Evolutionary conservation across 23 tunicate genomes (phyloP), one percentile per base, ranked within the genome.

Genomic region (Phallusia fumigata): DNA sequence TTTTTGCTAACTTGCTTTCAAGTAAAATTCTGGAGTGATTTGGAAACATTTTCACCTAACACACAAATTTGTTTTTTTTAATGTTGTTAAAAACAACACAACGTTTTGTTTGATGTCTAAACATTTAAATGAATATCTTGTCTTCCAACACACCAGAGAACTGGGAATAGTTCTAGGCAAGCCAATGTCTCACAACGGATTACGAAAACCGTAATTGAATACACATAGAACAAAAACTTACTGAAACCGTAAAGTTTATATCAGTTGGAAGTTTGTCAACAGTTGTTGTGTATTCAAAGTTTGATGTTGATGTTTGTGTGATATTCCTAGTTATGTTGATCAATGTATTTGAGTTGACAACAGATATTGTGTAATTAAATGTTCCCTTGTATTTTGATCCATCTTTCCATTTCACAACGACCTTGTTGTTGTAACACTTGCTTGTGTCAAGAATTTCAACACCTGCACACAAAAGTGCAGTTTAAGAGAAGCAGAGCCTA

Each of bases 261-360:
- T 24, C 69, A 58, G 69, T 58, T 58, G 69, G 69, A 58, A 58
- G 69, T 21, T 58, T 58, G 26, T 58, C 69, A 58, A 58, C 69
- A 58, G 69, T 21, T 58, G 69, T 58, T 58, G 11, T 3, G 13
- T 58, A 58, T 58, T 58, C 69, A 58, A 21, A 58, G 69, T 58
- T 58, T 58, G 69, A 6, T 58, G 69, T 58, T 58, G 69, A 58
- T 22, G 26, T 58, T 58, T 58, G 69, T 58, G 15, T 58, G 69
- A 58, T 13, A 22, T 8, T 22, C 28, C 13, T 58, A 16, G 15
- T 58, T 1, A 58, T 58, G 16, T 58, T 58, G 28, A 58, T 16
- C 28, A 16, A 58, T 24, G 28, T 58, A 16, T 58, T 58, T 22
- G 69, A 58, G 16, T 58, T 13, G 13, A 58, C 26, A 22, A 58